A percentile compares a stretch with the other conserved stretches of the same genome.
Conservation (phyloP, 2,113 vertebrate genomes). For the Megaleporinus macrocephalus region DNA sequence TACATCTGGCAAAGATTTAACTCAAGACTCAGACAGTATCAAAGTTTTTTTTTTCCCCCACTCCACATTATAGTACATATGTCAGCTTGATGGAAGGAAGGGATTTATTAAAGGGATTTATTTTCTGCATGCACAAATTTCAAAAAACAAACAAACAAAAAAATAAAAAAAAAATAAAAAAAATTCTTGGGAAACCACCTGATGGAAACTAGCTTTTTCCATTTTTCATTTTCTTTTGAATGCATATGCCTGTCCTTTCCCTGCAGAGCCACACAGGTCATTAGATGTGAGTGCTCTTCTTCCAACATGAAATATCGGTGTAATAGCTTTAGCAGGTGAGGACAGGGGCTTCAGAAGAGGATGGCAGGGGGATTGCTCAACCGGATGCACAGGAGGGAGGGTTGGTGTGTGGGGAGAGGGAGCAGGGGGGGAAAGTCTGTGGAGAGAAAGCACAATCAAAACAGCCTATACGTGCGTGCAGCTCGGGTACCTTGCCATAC, state of each 20-base stretch:
- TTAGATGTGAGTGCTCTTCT: neutral
- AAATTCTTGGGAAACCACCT: too few species aligned
- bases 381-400: slow-evolving; percentile 13
- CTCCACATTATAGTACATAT: too few species aligned
- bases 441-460: neutral
- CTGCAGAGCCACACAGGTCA: neutral
- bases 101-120: too few species aligned
- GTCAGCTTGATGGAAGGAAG: neutral
- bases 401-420: neutral
- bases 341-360: slow-evolving; percentile 25
- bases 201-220: neutral
- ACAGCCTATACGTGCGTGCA: neutral
- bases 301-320: neutral
- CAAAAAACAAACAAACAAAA: too few species aligned
- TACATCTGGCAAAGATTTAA: slow-evolving; percentile 43
- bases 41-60: neutral
- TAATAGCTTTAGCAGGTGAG: slow-evolving; percentile 43
- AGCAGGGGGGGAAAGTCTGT: neutral
- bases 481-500: neutral
- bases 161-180: too few species aligned
- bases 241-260: neutral
- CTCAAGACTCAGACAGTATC: slow-evolving; percentile 28
- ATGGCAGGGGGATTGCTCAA: slow-evolving; percentile 47
- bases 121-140: too few species aligned
- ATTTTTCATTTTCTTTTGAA: neutral